Conservation (phyloP, 2,888 invertebrate genomes). For the Acrobasis consociella region DNA sequence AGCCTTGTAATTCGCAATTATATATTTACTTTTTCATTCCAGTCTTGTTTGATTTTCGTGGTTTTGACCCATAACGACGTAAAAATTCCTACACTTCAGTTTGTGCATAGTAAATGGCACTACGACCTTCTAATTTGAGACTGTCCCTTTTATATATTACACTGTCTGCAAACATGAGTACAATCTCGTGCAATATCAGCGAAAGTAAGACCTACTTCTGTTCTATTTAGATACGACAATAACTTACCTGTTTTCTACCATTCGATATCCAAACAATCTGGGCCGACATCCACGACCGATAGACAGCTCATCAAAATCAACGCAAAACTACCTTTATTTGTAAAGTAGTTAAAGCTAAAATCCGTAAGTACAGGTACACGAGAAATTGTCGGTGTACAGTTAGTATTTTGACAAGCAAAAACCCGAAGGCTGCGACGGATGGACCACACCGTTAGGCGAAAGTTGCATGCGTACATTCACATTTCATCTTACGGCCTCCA, state of each 20-base stretch:
- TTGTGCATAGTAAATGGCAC: no score
- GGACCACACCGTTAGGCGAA: slow-evolving; percentile 25
- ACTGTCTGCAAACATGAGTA: not conserved
- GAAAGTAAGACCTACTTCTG: slow-evolving; percentile 8
- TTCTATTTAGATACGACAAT: slow-evolving; percentile 1
- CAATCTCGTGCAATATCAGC: not conserved
- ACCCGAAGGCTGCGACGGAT: slow-evolving; percentile 30
- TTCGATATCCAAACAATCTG: slow-evolving; percentile 13
- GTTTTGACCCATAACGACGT: no score
- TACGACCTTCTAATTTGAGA: not conserved
- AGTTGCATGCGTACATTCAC: slow-evolving; percentile 45
- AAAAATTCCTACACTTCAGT: no score
- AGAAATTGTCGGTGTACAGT: slow-evolving; percentile 52
- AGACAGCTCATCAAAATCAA: slow-evolving; percentile 2
- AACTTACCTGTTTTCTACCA: slow-evolving; percentile 7
- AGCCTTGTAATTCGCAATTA: no score
- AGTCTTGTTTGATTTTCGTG: no score
- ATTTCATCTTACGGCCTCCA: slow-evolving; percentile 37
- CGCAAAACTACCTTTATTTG: slow-evolving; percentile 11
- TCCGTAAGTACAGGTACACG: not conserved
- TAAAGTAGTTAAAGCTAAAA: not conserved
- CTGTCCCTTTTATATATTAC: not conserved
- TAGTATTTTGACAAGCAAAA: slow-evolving; percentile 75
- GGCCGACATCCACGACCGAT: slow-evolving; percentile 10
- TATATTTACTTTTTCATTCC: no score